These are phyloP conservation scores for Netelia virgata DNA, from an alignment of 2,888 invertebrate genomes.

Conservation along the genomic window DNA sequence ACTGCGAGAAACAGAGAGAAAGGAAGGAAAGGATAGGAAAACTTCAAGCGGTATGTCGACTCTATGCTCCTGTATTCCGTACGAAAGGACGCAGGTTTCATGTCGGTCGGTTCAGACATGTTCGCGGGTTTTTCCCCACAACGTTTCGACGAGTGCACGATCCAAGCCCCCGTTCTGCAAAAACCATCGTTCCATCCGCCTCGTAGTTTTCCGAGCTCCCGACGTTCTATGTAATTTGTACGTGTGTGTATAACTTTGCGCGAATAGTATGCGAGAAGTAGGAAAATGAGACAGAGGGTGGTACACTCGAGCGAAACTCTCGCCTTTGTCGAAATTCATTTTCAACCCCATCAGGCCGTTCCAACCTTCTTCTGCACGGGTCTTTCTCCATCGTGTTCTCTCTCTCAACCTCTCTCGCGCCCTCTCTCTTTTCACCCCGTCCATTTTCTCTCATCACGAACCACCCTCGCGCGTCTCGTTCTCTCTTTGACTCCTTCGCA, in stretches of 20 bases:
- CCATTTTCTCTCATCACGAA: conserved; percentile 6
- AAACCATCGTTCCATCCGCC: conserved; percentile 22
- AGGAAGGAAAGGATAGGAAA: conserved; percentile 3
- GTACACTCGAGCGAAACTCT: conserved; percentile 23
- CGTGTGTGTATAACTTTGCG: background rate
- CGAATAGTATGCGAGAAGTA: conserved; percentile 2
- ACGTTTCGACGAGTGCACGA: conserved; percentile 17
- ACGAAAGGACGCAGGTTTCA: conserved; percentile 20
- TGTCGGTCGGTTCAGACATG: conserved; percentile 4
- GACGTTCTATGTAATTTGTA: conserved; percentile 2
- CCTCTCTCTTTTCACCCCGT: conserved; percentile 34
- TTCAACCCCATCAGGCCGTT: conserved; percentile 39
- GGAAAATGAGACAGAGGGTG: conserved; percentile 27
- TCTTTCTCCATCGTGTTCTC: conserved; percentile 23
- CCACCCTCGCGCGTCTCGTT: conserved; percentile 11
- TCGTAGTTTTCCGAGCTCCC: background rate
- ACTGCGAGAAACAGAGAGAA: background rate
- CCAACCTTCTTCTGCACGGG: conserved; percentile 2
- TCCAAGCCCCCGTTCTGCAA: conserved; percentile 2
- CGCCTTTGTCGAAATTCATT: conserved; percentile 68
- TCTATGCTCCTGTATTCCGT: conserved; percentile 7
- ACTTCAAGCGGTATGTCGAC: conserved; percentile 16
- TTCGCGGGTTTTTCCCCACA: conserved; percentile 5
- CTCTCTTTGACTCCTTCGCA: conserved; percentile 53
- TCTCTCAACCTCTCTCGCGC: conserved; percentile 22